Evolutionary conservation across 2,888 invertebrate genomes (phyloP).

Genomic region (Phortica magna): DNA sequence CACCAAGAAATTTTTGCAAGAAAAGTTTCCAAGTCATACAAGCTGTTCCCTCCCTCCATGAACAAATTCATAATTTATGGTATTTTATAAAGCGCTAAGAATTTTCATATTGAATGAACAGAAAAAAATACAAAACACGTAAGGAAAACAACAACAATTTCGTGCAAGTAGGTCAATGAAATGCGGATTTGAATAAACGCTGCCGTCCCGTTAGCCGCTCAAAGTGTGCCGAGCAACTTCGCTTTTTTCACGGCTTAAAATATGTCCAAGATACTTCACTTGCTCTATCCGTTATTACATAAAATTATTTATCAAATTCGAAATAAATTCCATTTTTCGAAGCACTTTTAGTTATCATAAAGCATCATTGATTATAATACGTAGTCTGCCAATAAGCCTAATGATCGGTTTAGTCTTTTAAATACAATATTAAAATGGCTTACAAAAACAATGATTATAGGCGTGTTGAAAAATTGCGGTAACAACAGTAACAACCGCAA

Average conservation of each 20-base stretch:
- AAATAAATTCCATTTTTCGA: too few species aligned
- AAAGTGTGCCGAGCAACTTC: too few species aligned
- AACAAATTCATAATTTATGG: constrained; percentile 43
- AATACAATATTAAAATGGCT: too few species aligned
- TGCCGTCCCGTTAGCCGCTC: too few species aligned
- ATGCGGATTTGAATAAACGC: constrained; percentile 52
- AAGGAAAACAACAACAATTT: constrained; percentile 30
- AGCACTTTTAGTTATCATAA: too few species aligned
- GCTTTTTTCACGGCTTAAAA: constrained; percentile 40
- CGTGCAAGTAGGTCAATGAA: constrained; percentile 64
- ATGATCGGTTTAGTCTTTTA: too few species aligned
- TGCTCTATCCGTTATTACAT: constrained; percentile 36
- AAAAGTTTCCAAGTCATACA: constrained; percentile 7
- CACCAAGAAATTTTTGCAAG: not conserved
- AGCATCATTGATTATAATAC: too few species aligned
- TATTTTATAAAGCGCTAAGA: not conserved
- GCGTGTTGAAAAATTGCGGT: too few species aligned
- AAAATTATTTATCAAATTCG: constrained; percentile 42
- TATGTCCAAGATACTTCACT: not conserved
- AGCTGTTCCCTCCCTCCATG: constrained; percentile 46
- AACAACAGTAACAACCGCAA: constrained; percentile 42
- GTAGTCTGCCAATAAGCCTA: too few species aligned
- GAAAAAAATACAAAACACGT: constrained; percentile 48
- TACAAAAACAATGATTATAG: too few species aligned
- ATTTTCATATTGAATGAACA: not conserved